Conservation (phyloP, 2,113 vertebrate genomes). For the Oncorhynchus clarkii region DNA sequence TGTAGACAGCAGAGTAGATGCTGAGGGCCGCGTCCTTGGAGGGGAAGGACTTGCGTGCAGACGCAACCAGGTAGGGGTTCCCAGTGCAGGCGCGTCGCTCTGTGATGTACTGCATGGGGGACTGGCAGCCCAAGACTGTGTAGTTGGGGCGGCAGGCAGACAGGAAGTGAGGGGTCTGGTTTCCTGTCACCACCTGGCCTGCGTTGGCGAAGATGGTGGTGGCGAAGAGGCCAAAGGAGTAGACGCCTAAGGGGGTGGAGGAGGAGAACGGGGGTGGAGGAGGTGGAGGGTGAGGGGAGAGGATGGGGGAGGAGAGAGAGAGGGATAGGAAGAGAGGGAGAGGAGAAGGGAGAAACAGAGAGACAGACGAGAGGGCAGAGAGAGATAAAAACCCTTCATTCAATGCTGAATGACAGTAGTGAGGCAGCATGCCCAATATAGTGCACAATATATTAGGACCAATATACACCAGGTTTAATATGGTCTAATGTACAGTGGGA, state of each 20-base stretch:
- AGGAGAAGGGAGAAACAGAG: background rate
- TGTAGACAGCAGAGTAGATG: constrained; percentile 86
- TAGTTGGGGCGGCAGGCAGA: constrained; percentile 90
- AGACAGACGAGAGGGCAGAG: background rate
- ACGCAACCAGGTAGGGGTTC: constrained; percentile 80
- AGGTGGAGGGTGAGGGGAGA: background rate
- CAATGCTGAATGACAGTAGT: too few relatives aligned
- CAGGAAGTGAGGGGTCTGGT: constrained; percentile 88
- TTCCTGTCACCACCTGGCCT: constrained; percentile 89
- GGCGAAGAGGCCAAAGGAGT: constrained; percentile 89
- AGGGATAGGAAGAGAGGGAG: background rate
- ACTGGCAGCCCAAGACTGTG: constrained; percentile 85
- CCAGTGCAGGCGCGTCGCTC: constrained; percentile 82
- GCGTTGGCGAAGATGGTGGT: constrained; percentile 93
- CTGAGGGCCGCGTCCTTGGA: constrained; percentile 89
- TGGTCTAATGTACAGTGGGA: too few relatives aligned
- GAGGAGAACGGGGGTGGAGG: background rate
- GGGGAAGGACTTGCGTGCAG: constrained; percentile 86
- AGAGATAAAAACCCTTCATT: too few relatives aligned
- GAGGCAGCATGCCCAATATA: too few relatives aligned
- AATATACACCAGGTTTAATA: too few relatives aligned
- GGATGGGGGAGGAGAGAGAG: background rate
- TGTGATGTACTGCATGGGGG: constrained; percentile 79
- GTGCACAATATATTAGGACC: too few relatives aligned
- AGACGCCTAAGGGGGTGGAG: constrained; percentile 76